Evolutionary conservation across 2,113 vertebrate genomes (phyloP), one percentile per base, ranked within the genome.

Genomic region (Gopherus flavomarginatus): DNA sequence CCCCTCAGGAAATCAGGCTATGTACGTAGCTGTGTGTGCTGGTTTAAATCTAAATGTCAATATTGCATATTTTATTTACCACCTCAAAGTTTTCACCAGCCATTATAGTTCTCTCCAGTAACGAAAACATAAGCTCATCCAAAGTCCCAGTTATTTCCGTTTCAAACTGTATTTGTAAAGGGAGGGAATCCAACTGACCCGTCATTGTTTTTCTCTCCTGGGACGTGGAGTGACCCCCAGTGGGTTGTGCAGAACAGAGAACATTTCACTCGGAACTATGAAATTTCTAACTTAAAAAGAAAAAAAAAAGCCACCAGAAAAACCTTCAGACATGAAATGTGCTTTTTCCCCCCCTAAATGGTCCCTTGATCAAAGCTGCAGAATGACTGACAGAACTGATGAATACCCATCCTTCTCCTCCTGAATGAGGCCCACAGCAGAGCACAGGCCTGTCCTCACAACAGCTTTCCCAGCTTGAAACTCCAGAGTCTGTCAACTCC

Each of bases 401-500:
- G 95, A 96, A 90, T 79, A 31, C 21, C 80, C 91, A 2, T 87
- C 93, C 81, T 27, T 89, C 47, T 90, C 86, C 56, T 93, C 92
- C 75, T 83, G 53, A 89, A 88, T 26, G 44, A 35, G 47, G 52
- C 78, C 59, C 35, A 7, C 80, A 19, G 17, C 0, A 0, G 31
- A 52, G 27, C 52, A 80, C 0, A 1, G 62, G 16, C 53, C 87
- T 0, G 1, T 69, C 83, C 19, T 1, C 52, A 82, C 91, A 85
- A 16, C 80, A 83, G 81, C 1, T 8, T 59, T 96, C 95, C 72
- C 86, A 92, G 94, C 79, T 42, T 90, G 92, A 95, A 56, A 57
- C 53, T 91, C 81, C 84, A 78, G 44, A 75, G 81, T 77, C 95
- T 93, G 97, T 86, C 90, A 88, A 29, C 92, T 95, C 90, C 57